These are phyloP conservation scores for Papilio gigon DNA, from an alignment of 2,888 invertebrate species.

Conservation along the genomic window DNA sequence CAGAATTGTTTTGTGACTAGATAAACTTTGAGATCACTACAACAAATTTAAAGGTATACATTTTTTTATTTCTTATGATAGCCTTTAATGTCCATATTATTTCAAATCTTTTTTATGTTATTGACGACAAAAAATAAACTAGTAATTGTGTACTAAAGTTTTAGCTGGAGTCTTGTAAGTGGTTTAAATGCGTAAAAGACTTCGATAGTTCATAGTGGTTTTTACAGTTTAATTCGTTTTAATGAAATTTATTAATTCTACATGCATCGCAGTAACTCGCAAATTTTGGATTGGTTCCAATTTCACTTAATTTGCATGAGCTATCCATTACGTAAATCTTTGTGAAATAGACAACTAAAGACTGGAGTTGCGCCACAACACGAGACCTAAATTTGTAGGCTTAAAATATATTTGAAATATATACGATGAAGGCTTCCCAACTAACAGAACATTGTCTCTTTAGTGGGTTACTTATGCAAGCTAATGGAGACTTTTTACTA, in stretches of 20 bases:
- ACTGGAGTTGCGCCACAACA: conserved; percentile 29
- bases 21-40: no score
- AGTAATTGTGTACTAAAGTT: no score
- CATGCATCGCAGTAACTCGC: conserved; percentile 18
- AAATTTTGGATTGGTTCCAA: conserved; percentile 34
- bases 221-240: conserved; percentile 4
- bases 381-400: conserved; percentile 29
- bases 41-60: no score
- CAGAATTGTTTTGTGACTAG: no score
- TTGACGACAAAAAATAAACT: no score
- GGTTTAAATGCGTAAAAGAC: background rate
- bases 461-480: no score
- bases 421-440: background rate
- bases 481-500: no score
- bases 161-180: background rate
- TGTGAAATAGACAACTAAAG: conserved; percentile 35
- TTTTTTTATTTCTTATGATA: no score
- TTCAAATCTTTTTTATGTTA: no score
- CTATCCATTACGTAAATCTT: conserved; percentile 35
- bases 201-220: background rate
- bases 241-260: conserved; percentile 24
- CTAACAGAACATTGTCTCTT: background rate
- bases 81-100: no score
- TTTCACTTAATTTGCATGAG: conserved; percentile 31
- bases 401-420: conserved; percentile 14